A percentile compares a stretch with the other conserved stretches of the same genome.
Evolutionary conservation across 2,113 vertebrate genomes (phyloP).

Genomic region (Porphyrio hochstetteri): DNA sequence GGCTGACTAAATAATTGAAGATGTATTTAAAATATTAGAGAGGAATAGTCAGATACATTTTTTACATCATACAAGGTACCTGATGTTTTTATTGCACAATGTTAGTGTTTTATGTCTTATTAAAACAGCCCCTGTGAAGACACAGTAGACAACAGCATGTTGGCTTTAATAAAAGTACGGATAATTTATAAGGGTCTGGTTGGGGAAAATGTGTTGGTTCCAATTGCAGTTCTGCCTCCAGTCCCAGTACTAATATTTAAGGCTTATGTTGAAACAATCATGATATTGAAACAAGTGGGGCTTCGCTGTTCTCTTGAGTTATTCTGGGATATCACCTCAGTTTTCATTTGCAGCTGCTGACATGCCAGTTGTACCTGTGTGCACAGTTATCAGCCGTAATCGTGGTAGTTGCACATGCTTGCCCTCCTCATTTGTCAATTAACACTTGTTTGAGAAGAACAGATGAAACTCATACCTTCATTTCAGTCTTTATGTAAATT

Average conservation of each 20-base stretch:
- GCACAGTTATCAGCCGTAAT: neutral
- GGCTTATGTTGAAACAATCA: constrained; percentile 14
- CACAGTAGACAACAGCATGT: neutral
- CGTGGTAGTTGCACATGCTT: neutral
- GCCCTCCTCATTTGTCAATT: constrained; percentile 33
- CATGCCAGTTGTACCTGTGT: neutral
- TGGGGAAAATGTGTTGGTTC: neutral
- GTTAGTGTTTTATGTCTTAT: neutral
- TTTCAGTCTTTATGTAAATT: neutral
- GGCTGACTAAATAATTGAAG: neutral
- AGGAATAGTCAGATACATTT: neutral
- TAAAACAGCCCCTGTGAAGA: neutral
- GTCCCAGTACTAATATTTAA: neutral
- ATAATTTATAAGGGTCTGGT: neutral
- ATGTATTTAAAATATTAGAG: neutral
- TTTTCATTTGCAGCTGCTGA: constrained; percentile 41
- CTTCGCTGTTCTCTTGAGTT: neutral
- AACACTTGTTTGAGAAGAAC: constrained; percentile 11
- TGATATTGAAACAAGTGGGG: neutral
- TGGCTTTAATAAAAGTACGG: neutral
- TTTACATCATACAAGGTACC: neutral
- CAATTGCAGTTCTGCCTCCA: neutral
- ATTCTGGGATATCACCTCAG: neutral
- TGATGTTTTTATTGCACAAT: neutral
- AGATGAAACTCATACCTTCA: neutral